Evolutionary conservation across 2,113 vertebrate species (phyloP).

Genomic region (Dendropsophus ebraccatus): DNA sequence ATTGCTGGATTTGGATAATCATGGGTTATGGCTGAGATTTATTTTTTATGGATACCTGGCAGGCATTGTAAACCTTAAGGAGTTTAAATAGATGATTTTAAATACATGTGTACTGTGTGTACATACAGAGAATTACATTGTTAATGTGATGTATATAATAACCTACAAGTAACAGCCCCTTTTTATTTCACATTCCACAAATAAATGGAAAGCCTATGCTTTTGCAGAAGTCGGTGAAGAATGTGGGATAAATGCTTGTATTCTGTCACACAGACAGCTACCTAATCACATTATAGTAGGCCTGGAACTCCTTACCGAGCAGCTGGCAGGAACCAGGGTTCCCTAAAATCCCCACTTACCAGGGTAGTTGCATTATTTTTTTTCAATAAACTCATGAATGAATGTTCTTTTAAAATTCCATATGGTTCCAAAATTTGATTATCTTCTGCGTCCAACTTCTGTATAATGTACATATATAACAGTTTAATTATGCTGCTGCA

Average conservation of each 20-base stretch:
- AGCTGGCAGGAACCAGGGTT: slow-evolving; percentile 14
- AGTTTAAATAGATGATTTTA: too few species aligned
- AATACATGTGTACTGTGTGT: not conserved
- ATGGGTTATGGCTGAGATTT: too few species aligned
- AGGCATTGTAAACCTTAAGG: too few species aligned
- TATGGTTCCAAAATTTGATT: slow-evolving; percentile 13
- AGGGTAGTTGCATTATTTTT: not conserved
- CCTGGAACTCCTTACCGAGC: not conserved
- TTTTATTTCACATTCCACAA: not conserved
- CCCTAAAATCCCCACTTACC: not conserved
- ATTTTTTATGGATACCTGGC: too few species aligned
- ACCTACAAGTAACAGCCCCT: not conserved
- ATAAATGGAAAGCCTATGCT: not conserved
- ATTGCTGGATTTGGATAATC: too few species aligned
- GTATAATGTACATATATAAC: slow-evolving; percentile 2
- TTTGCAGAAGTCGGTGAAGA: not conserved
- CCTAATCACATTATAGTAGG: slow-evolving; percentile 7
- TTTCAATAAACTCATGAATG: not conserved
- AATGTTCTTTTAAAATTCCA: not conserved
- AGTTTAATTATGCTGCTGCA: not conserved
- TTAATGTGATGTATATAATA: not conserved
- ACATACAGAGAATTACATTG: not conserved
- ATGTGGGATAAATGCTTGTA: not conserved
- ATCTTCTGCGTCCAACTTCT: not conserved
- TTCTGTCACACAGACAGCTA: slow-evolving; percentile 15